A percentile compares a stretch with the other conserved stretches of the same genome.
phyloP scores from a whole-genome alignment of 1,140 invertebrate species.

The Pinna nobilis region DNA sequence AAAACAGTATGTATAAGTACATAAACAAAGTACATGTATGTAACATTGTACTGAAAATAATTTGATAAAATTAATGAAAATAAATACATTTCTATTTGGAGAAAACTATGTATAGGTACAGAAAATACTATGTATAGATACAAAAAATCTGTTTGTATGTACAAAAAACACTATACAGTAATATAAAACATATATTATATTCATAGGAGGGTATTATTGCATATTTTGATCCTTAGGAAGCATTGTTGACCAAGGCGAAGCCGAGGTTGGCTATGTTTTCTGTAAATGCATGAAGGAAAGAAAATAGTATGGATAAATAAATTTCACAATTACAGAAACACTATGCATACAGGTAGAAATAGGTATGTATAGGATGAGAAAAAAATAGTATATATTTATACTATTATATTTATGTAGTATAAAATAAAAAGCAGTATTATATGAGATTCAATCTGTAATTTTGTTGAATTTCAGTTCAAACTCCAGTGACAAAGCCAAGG shows the following conservation, averaged over 20 bases:
- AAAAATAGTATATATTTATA: not conserved
- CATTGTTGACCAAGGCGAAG: too few species aligned
- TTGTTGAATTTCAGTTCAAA: constrained; percentile 49
- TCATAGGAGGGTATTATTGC: too few species aligned
- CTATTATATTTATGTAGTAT: not conserved
- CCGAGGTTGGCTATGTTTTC: too few species aligned
- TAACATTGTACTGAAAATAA: not conserved
- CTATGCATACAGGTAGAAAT: not conserved
- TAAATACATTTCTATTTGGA: too few species aligned
- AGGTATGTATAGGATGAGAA: not conserved
- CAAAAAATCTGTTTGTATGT: not conserved
- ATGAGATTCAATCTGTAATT: not conserved
- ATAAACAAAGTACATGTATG: too few species aligned
- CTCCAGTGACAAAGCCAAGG: constrained; percentile 61
- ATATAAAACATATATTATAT: too few species aligned
- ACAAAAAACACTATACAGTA: not conserved
- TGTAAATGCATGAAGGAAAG: too few species aligned
- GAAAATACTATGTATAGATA: not conserved
- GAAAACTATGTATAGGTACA: too few species aligned
- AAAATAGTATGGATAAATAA: not conserved
- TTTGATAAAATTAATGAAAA: not conserved
- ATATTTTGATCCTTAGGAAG: too few species aligned
- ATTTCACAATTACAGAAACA: not conserved
- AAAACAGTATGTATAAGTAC: constrained; percentile 57
- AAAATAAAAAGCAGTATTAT: not conserved